Evolutionary conservation across 2,113 vertebrate genomes (phyloP), one percentile per base, ranked within the genome.

Genomic region (Xiphorhynchus elegans): DNA sequence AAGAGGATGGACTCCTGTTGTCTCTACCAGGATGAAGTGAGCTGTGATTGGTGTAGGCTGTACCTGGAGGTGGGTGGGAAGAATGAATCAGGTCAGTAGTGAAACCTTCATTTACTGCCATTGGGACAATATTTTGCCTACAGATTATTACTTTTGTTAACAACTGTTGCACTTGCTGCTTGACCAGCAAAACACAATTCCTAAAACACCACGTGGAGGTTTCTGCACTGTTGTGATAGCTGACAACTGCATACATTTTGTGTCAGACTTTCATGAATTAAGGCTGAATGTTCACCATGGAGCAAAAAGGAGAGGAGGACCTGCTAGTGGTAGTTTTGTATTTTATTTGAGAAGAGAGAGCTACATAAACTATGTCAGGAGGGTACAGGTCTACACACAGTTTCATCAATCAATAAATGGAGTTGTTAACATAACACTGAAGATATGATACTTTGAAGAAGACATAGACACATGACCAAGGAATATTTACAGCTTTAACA

Each of bases 271-370:
- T n/a, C 21, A 6, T 39, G 5, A 90, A 74, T 73, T 58, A 76
- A 93, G 77, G 28, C 20, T 74, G 47, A 82, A 37, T 23, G 19
- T 44, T 68, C 31, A 78, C 20, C 47, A 47, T 1, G 4, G 44
- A 85, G 55, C 39, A 86, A 79, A 92, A 84, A 52, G 17, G 73
- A 72, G 46, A 88, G 21, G 35, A 77, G 40, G 42, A 77, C 89
- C n/a, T 93, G 42, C 24, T 52, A 66, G 80, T 83, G 78, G 84
- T 94, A 93, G 90, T 98, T 98, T 98, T 97, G 93, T 89, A 95
- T 94, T 98, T 98, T 98, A 98, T 98, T 98, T 98, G 98, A 98
- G 98, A 98, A 98, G 97, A 98, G 97, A 97, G 97, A 69, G 95
- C 97, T 98, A 98, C 98, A 97, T 97, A 98, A 98, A 98, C 98